Evolutionary conservation across 53 echinoderm and acorn worm species (phyloP).

Genomic region (Luidia sarsii): DNA sequence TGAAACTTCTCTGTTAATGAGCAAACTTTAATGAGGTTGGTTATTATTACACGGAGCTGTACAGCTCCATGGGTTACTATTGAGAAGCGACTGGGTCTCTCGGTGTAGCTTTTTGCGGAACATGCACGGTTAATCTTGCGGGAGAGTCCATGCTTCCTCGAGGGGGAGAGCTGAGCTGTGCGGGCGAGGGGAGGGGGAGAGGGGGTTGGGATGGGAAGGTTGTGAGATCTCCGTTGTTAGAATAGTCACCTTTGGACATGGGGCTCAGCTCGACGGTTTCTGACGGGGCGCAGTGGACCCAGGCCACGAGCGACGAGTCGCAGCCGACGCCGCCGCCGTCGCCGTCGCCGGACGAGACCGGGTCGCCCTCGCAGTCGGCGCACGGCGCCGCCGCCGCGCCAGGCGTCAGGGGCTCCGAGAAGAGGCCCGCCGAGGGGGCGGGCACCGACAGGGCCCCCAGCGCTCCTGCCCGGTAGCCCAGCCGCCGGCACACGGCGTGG

Average conservation of each 20-base stretch:
- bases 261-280: neutral
- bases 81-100: no score
- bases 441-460: neutral
- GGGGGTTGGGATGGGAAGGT: no score
- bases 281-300: slow-evolving; percentile 37
- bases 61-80: no score
- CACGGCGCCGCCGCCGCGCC: slow-evolving; percentile 12
- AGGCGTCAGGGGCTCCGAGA: slow-evolving; percentile 17
- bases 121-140: no score
- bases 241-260: slow-evolving; percentile 16
- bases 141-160: no score
- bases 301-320: slow-evolving; percentile 22
- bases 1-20: no score
- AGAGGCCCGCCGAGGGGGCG: neutral
- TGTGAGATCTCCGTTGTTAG: no score
- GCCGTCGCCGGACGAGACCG: slow-evolving; percentile 35
- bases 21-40: no score
- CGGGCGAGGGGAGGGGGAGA: no score
- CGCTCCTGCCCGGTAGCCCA: slow-evolving; percentile 61
- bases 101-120: no score
- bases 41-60: no score
- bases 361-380: slow-evolving; percentile 30
- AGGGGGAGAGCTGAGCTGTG: no score
- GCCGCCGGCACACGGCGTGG: slow-evolving; percentile 69
- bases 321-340: slow-evolving; percentile 40